Conservation (phyloP, 2,888 invertebrate genomes). For the Criorhina ranunculi region DNA sequence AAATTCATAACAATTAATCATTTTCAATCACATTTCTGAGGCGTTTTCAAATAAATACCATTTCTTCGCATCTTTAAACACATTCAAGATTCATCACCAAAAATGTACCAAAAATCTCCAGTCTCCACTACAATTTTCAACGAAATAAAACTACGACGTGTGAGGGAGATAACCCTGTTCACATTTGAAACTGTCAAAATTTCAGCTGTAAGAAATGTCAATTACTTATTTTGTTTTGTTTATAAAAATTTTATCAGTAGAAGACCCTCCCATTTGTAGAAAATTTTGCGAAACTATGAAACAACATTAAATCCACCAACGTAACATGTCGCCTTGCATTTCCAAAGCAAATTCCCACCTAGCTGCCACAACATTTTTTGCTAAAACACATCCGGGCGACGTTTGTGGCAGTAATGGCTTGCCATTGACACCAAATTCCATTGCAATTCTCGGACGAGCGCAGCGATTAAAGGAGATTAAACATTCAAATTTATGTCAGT, state of each 20-base stretch:
- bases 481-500: constrained; percentile 93
- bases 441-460: constrained; percentile 95
- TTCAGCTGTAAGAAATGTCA: constrained; percentile 18
- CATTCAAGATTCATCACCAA: too few relatives aligned
- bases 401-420: constrained; percentile 98
- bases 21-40: too few relatives aligned
- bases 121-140: neutral
- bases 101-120: too few relatives aligned
- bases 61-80: too few relatives aligned
- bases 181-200: constrained; percentile 5
- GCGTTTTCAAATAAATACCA: too few relatives aligned
- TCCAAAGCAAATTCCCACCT: constrained; percentile 83
- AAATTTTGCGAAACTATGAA: constrained; percentile 28
- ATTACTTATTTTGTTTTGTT: constrained; percentile 63
- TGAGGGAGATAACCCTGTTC: neutral
- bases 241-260: constrained; percentile 38
- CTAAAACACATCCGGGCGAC: constrained; percentile 94
- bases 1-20: too few relatives aligned
- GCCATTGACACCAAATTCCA: constrained; percentile 98
- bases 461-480: constrained; percentile 91
- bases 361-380: constrained; percentile 96
- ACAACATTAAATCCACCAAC: constrained; percentile 10
- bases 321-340: constrained; percentile 77
- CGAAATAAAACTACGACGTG: neutral
- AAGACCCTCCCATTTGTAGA: constrained; percentile 53